phyloP scores from a whole-genome alignment of 2,888 invertebrate genomes.

The Yponomeuta cagnagella region DNA sequence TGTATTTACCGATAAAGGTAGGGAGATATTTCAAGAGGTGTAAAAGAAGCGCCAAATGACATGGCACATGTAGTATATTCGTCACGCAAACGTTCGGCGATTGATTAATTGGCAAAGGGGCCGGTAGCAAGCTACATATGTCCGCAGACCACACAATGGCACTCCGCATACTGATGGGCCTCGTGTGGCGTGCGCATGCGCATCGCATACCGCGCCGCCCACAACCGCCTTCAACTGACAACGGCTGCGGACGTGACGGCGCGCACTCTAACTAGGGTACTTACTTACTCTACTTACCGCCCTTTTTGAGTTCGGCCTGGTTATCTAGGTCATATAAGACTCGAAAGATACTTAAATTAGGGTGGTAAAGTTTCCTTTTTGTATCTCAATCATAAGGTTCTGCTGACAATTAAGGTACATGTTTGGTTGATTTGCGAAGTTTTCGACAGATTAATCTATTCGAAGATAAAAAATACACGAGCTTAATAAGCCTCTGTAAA shows the following conservation, averaged over 20 bases:
- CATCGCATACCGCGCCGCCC: slow-evolving; percentile 49
- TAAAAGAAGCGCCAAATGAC: background rate
- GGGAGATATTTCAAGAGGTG: too few species aligned
- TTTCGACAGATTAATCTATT: too few species aligned
- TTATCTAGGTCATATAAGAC: background rate
- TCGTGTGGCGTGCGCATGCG: slow-evolving; percentile 53
- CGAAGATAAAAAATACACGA: too few species aligned
- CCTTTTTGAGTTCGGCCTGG: slow-evolving; percentile 1
- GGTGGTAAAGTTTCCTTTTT: background rate
- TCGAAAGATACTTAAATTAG: background rate
- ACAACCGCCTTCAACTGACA: slow-evolving; percentile 29
- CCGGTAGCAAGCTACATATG: slow-evolving; percentile 48
- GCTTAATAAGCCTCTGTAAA: too few species aligned
- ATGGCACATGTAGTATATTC: background rate
- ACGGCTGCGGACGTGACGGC: slow-evolving; percentile 17
- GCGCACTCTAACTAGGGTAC: background rate
- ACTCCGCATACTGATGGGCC: slow-evolving; percentile 61
- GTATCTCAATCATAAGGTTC: too few species aligned
- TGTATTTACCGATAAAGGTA: background rate
- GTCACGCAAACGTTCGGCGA: background rate
- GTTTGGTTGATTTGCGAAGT: too few species aligned
- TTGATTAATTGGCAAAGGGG: slow-evolving; percentile 48
- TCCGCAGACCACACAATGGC: slow-evolving; percentile 37
- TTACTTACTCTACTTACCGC: background rate
- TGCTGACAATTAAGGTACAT: too few species aligned